Conservation (phyloP, 2,797 vertebrate genomes). For the Amniataba percoides region DNA sequence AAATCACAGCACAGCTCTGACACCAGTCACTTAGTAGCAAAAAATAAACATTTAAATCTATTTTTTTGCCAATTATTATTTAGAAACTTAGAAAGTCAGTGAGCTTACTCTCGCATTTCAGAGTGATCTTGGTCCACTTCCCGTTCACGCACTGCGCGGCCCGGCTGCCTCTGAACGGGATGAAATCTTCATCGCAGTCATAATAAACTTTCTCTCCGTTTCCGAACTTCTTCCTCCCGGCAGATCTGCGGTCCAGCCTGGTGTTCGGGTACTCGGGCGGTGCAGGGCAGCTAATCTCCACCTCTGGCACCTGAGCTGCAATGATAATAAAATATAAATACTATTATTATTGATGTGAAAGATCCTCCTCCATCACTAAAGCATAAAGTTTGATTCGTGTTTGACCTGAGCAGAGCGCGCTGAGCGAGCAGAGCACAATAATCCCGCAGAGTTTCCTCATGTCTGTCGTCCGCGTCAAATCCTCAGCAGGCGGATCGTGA, state of each 20-base stretch:
- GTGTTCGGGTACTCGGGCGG: constrained; percentile 44
- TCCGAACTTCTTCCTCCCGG: background rate
- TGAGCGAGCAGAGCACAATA: constrained; percentile 37
- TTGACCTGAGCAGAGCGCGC: constrained; percentile 43
- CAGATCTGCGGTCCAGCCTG: background rate
- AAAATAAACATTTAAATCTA: too few species aligned
- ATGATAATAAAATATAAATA: too few species aligned
- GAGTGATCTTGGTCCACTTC: constrained; percentile 66
- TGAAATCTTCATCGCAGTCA: constrained; percentile 55
- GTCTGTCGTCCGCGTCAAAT: background rate
- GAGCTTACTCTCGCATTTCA: constrained; percentile 81
- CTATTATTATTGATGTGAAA: background rate
- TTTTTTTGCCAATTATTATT: too few species aligned
- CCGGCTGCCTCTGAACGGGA: background rate
- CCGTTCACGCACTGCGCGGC: constrained; percentile 53
- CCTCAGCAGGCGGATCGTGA: background rate
- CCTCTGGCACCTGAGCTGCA: constrained; percentile 25
- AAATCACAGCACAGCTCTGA: fast-evolving
- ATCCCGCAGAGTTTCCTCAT: constrained; percentile 28
- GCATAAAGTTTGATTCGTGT: too few species aligned
- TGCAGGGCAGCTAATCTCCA: constrained; percentile 36
- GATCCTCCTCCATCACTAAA: background rate
- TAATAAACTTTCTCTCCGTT: constrained; percentile 54
- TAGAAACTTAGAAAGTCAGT: too few species aligned
- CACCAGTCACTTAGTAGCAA: fast-evolving